These are phyloP conservation scores for Pocillopora grandis DNA, from an alignment of 92 coral and sea anemone genomes.

Conservation along the genomic window DNA sequence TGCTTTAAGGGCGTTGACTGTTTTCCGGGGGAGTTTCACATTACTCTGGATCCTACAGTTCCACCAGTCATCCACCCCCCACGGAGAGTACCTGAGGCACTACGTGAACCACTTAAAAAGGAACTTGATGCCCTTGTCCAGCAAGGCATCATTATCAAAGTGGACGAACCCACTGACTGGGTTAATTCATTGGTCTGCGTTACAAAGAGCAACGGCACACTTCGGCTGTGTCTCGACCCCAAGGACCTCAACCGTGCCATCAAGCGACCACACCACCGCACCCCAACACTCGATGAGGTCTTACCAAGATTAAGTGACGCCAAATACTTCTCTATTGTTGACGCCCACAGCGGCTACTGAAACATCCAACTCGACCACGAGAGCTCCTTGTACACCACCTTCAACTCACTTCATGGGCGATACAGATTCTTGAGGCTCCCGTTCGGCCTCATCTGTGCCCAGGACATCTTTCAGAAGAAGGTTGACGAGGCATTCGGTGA, in stretches of 20 bases:
- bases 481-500: slow-evolving; percentile 57
- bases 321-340: not conserved
- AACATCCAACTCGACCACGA: slow-evolving; percentile 31
- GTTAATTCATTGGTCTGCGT: too few relatives aligned
- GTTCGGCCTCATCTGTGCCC: slow-evolving; percentile 55
- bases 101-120: slow-evolving; percentile 35
- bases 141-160: too few relatives aligned
- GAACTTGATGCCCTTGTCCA: not conserved
- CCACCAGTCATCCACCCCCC: slow-evolving; percentile 6
- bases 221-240: too few relatives aligned
- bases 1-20: too few relatives aligned
- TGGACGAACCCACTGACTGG: too few relatives aligned
- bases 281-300: too few relatives aligned
- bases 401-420: slow-evolving; percentile 56
- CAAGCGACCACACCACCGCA: too few relatives aligned
- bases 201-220: too few relatives aligned
- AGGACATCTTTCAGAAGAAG: slow-evolving; percentile 51
- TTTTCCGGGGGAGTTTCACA: too few relatives aligned
- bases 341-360: slow-evolving; percentile 17
- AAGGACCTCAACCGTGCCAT: too few relatives aligned
- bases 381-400: slow-evolving; percentile 58
- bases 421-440: slow-evolving; percentile 55
- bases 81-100: not conserved
- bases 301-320: too few relatives aligned
- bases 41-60: slow-evolving; percentile 21